These are phyloP conservation scores for Drosophila nr. fundita DNA, from an alignment of 2,888 invertebrate species.

Conservation along the genomic window DNA sequence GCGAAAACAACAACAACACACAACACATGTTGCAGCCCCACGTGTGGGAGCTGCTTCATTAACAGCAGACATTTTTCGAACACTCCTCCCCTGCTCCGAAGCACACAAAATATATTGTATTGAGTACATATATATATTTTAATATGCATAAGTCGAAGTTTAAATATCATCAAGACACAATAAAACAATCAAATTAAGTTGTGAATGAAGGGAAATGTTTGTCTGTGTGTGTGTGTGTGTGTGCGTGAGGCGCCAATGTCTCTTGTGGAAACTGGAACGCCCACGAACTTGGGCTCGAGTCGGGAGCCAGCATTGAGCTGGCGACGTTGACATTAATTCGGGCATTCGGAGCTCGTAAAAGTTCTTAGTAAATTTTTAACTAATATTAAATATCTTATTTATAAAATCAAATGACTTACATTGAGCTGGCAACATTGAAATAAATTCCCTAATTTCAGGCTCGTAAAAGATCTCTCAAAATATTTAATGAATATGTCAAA, in stretches of 20 bases:
- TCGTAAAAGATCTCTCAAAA: constrained; percentile 48
- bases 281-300: constrained; percentile 20
- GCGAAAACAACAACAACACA: constrained; percentile 22
- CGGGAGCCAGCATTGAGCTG: constrained; percentile 26
- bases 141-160: constrained; percentile 68
- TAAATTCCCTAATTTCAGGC: constrained; percentile 49
- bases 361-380: background rate
- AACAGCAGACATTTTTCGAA: constrained; percentile 29
- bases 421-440: constrained; percentile 30
- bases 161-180: constrained; percentile 64
- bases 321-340: constrained; percentile 29
- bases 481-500: constrained; percentile 54
- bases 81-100: constrained; percentile 26
- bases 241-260: constrained; percentile 68
- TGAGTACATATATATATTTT: constrained; percentile 18
- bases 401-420: background rate
- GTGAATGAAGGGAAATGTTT: constrained; percentile 40
- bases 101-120: constrained; percentile 3
- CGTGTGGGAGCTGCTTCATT: constrained; percentile 56
- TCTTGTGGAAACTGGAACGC: constrained; percentile 34
- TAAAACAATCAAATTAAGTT: constrained; percentile 70
- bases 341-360: background rate
- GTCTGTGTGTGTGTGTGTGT: constrained; percentile 46
- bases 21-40: constrained; percentile 54
- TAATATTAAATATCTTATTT: background rate